Percentiles rank a stretch among this genome's conserved stretches.
These are phyloP conservation scores for Zaprionus inermis DNA, from an alignment of 1,140 invertebrate species.

Conservation along the genomic window DNA sequence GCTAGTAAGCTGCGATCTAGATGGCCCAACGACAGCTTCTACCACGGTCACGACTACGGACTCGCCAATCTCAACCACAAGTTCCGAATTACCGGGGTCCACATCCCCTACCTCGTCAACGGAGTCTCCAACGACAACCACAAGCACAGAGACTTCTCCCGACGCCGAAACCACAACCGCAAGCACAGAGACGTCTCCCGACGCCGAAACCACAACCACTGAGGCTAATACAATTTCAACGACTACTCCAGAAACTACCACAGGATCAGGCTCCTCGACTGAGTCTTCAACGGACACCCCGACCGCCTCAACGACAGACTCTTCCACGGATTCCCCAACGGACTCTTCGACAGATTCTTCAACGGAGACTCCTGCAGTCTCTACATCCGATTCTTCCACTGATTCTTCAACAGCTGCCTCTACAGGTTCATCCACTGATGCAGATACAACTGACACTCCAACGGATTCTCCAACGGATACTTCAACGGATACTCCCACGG, in stretches of 20 bases:
- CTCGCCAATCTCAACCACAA: neutral
- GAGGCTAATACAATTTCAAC: no score
- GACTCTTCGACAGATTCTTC: neutral
- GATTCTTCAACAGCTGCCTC: slow-evolving; percentile 4
- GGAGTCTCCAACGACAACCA: neutral
- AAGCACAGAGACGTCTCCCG: neutral
- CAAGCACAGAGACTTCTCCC: neutral
- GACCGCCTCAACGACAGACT: neutral
- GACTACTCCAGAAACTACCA: neutral
- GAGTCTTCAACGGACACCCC: slow-evolving; percentile 8
- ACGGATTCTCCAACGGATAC: slow-evolving; percentile 1
- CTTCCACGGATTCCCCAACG: slow-evolving; percentile 12
- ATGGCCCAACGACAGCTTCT: neutral
- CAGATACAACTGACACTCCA: neutral
- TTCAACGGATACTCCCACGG: neutral
- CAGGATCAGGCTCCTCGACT: neutral
- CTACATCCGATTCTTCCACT: slow-evolving; percentile 6
- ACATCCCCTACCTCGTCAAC: neutral
- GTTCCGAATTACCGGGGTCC: neutral
- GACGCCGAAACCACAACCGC: neutral
- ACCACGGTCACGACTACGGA: neutral
- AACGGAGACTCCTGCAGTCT: slow-evolving; percentile 12
- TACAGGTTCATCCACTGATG: slow-evolving; percentile 12
- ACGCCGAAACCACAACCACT: neutral
- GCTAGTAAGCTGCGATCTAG: slow-evolving; percentile 29